Evolutionary conservation across 2,888 invertebrate species (phyloP).

Genomic region (Melanotus villosus): DNA sequence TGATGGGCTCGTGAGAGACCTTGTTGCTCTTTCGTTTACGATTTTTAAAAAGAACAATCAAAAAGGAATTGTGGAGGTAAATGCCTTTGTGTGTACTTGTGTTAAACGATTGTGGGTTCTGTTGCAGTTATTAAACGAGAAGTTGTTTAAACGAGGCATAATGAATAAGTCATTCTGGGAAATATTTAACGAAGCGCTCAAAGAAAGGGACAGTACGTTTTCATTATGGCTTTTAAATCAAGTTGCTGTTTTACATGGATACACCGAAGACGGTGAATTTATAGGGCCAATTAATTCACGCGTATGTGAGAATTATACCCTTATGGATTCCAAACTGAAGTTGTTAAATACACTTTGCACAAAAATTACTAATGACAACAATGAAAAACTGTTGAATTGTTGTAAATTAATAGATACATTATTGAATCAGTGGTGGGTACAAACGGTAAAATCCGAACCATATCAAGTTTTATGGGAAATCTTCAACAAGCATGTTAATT

Average conservation of each 20-base stretch:
- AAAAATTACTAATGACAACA: slow-evolving; percentile 28
- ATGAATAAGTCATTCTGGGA: slow-evolving; percentile 58
- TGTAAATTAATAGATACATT: slow-evolving; percentile 59
- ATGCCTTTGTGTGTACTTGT: slow-evolving; percentile 59
- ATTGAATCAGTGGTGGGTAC: slow-evolving; percentile 60
- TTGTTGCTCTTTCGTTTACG: slow-evolving; percentile 55
- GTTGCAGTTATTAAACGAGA: slow-evolving; percentile 56
- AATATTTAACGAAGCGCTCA: slow-evolving; percentile 58
- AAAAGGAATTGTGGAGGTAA: slow-evolving; percentile 18
- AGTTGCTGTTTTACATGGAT: slow-evolving; percentile 53
- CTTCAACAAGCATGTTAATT: slow-evolving; percentile 61
- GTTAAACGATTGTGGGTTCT: slow-evolving; percentile 59
- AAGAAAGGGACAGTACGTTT: slow-evolving; percentile 57
- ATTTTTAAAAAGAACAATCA: slow-evolving; percentile 49
- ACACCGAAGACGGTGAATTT: slow-evolving; percentile 36
- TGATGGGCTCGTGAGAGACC: slow-evolving; percentile 54
- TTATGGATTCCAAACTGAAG: slow-evolving; percentile 59
- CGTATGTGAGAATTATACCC: slow-evolving; percentile 56
- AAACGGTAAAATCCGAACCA: slow-evolving; percentile 60
- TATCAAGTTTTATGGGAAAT: slow-evolving; percentile 65
- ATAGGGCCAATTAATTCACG: slow-evolving; percentile 45
- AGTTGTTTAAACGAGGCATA: neutral
- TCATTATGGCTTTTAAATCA: slow-evolving; percentile 58
- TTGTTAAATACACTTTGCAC: slow-evolving; percentile 44
- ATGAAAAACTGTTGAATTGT: slow-evolving; percentile 52